Conservation (phyloP, 2,797 vertebrate genomes). For the Notolabrus celidotus region DNA sequence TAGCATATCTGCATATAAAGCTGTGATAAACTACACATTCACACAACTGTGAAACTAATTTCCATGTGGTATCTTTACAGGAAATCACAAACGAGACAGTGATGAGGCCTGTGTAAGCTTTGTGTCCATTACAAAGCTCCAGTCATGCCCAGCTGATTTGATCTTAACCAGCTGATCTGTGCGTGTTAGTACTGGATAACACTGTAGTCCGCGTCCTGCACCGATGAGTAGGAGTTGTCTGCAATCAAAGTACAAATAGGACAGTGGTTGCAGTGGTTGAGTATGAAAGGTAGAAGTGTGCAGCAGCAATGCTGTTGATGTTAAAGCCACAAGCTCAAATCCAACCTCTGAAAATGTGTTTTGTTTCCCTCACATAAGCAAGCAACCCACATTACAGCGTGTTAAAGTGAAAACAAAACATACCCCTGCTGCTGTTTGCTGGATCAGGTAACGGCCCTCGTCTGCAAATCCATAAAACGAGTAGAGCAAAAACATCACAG, state of each 20-base stretch:
- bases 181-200: conserved; percentile 73
- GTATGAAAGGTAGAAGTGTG: not conserved
- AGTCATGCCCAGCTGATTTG: not conserved
- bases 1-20: conserved; percentile 18
- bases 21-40: conserved; percentile 2
- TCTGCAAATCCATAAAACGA: conserved; percentile 77
- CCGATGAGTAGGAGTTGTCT: conserved; percentile 76
- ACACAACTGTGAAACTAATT: conserved; percentile 18
- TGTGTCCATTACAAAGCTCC: conserved; percentile 1
- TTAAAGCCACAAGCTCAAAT: not conserved
- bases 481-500: not conserved
- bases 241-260: conserved; percentile 35
- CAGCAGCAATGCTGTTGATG: not conserved
- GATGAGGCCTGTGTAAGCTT: not conserved
- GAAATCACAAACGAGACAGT: conserved; percentile 41
- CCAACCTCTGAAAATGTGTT: not conserved
- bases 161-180: not conserved
- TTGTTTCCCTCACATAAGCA: not conserved
- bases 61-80: conserved; percentile 5
- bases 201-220: conserved; percentile 77
- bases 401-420: conserved; percentile 23
- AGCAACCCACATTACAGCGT: not conserved
- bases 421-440: conserved; percentile 77
- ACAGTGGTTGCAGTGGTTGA: not conserved
- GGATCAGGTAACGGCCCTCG: conserved; percentile 86